Evolutionary conservation across 1,140 invertebrate genomes (phyloP), one percentile per base, ranked within the genome.

Genomic region (Brachionus manjavacas): DNA sequence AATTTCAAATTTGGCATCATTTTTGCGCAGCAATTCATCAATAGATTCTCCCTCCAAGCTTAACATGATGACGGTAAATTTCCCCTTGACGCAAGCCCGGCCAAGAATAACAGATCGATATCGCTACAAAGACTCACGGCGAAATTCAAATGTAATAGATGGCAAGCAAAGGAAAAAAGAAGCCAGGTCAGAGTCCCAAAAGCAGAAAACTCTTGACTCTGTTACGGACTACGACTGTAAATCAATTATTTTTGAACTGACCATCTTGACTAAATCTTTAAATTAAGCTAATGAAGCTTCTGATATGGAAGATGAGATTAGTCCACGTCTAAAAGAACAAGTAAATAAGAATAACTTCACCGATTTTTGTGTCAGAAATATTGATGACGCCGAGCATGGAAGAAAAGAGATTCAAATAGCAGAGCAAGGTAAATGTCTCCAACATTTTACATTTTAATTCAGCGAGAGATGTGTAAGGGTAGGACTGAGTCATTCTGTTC

Each of bases 401-500:
- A 91, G 96, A 28, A 88, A 96, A 74, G 97, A 98, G 91, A 98
- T 99, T 86, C 96, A 98, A 90, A 97, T 98, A 86, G 96, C 96
- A n/a, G 96, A 99, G 88, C 96, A 97, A 91, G 93, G 93, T 93
- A 88, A 86, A n/a, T n/a, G n/a, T n/a, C n/a, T n/a, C n/a, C n/a
- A n/a, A n/a, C n/a, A n/a, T n/a, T n/a, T n/a, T n/a, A n/a, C n/a
- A n/a, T n/a, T n/a, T n/a, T n/a, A n/a, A n/a, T n/a, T n/a, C n/a
- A n/a, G n/a, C n/a, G n/a, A n/a, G n/a, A n/a, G n/a, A n/a, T n/a
- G n/a, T n/a, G n/a, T n/a, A n/a, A n/a, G n/a, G n/a, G n/a, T n/a
- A n/a, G n/a, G n/a, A n/a, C n/a, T n/a, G n/a, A n/a, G n/a, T n/a
- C n/a, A n/a, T n/a, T n/a, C n/a, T n/a, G n/a, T n/a, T n/a, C n/a